Conservation (phyloP, 2,113 vertebrate genomes). For the Euleptes europaea region DNA sequence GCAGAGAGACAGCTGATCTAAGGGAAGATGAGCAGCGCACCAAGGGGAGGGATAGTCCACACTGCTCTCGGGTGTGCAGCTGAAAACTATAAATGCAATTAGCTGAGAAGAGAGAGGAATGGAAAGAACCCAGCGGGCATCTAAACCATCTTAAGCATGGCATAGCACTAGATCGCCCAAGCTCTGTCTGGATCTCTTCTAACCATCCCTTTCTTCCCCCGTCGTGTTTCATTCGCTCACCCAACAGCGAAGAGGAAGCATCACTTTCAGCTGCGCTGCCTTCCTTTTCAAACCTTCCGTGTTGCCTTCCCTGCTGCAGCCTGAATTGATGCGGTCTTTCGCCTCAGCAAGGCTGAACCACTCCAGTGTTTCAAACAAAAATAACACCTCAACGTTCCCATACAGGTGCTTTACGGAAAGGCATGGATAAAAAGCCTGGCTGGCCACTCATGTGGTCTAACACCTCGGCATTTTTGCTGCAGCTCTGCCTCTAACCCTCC, state of each 20-base stretch:
- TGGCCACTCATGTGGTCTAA: background rate
- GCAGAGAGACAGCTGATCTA: background rate
- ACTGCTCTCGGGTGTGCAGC: background rate
- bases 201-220: background rate
- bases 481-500: background rate
- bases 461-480: background rate
- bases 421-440: background rate
- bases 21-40: background rate
- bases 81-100: background rate
- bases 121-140: background rate
- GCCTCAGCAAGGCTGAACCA: background rate
- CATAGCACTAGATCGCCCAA: background rate
- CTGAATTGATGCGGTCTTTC: constrained; percentile 39
- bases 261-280: background rate
- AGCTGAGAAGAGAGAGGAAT: background rate
- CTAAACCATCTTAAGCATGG: background rate
- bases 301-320: constrained; percentile 19
- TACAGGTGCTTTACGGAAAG: background rate
- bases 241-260: background rate
- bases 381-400: background rate
- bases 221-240: background rate
- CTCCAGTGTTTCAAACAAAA: background rate
- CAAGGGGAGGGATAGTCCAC: background rate
- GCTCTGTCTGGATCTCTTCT: background rate
- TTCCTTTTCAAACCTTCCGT: background rate